Conservation (phyloP, 2,113 vertebrate species). For the Riparia riparia region DNA sequence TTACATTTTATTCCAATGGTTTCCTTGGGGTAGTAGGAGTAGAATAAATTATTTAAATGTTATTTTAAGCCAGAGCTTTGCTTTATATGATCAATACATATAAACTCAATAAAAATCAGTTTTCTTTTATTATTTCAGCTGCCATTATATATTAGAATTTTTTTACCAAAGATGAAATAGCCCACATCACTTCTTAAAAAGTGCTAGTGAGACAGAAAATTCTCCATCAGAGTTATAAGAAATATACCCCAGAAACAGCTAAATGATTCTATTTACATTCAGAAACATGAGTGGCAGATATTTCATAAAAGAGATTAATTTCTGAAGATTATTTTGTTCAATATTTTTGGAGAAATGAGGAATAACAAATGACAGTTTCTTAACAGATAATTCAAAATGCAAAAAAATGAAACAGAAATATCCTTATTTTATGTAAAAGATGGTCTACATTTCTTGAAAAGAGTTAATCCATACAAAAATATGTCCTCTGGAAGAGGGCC, state of each 20-base stretch:
- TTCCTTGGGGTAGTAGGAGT: background rate
- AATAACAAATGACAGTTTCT: background rate
- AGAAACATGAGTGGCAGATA: background rate
- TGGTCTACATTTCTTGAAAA: background rate
- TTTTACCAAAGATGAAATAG: background rate
- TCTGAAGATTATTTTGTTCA: background rate
- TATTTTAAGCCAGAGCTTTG: background rate
- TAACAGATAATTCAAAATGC: background rate
- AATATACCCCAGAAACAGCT: background rate
- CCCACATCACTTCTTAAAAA: background rate
- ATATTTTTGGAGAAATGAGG: background rate
- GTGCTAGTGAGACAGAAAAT: background rate
- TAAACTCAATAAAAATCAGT: background rate
- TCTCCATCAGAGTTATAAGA: background rate
- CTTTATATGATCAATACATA: background rate
- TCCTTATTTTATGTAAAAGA: background rate
- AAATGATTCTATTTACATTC: background rate
- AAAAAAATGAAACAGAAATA: background rate
- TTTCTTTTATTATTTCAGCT: background rate
- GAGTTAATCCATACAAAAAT: background rate
- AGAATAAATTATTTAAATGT: background rate
- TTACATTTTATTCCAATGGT: background rate
- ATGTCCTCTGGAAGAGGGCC: background rate
- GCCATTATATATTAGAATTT: background rate
- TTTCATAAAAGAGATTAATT: background rate